Conservation (phyloP, 2,113 vertebrate species). For the Raja brachyura region DNA sequence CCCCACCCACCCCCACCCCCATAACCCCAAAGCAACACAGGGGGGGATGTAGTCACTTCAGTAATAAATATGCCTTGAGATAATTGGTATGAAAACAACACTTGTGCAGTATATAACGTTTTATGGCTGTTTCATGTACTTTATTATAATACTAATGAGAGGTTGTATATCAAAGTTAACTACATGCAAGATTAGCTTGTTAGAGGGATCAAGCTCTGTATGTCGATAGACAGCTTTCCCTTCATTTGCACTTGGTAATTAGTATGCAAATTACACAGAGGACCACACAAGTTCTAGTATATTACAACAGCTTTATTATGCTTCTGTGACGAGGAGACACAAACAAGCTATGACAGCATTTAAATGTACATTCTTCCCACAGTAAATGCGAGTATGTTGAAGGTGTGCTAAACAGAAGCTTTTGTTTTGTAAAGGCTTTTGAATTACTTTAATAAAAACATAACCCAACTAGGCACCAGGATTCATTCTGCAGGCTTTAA, state of each 20-base stretch:
- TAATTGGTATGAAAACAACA: constrained; percentile 96
- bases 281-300: constrained; percentile 97
- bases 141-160: constrained; percentile 96
- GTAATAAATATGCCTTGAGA: constrained; percentile 89
- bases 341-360: constrained; percentile 74
- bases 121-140: constrained; percentile 96
- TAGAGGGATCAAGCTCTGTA: constrained; percentile 70
- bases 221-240: constrained; percentile 43
- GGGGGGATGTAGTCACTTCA: constrained; percentile 78
- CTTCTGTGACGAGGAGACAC: constrained; percentile 78
- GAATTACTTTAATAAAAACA: not conserved
- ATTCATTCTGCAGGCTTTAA: not conserved
- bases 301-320: constrained; percentile 98
- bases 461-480: not conserved
- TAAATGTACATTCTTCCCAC: constrained; percentile 46
- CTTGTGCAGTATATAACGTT: constrained; percentile 96
- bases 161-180: constrained; percentile 87
- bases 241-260: constrained; percentile 99
- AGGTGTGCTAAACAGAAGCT: constrained; percentile 27
- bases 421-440: not conserved
- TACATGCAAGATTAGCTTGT: constrained; percentile 84
- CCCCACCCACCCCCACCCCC: not conserved
- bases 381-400: constrained; percentile 21
- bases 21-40: constrained; percentile 42
- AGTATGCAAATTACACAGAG: constrained; percentile 97